Evolutionary conservation across 1,140 invertebrate genomes (phyloP).

Genomic region (Pentalonia nigronervosa): DNA sequence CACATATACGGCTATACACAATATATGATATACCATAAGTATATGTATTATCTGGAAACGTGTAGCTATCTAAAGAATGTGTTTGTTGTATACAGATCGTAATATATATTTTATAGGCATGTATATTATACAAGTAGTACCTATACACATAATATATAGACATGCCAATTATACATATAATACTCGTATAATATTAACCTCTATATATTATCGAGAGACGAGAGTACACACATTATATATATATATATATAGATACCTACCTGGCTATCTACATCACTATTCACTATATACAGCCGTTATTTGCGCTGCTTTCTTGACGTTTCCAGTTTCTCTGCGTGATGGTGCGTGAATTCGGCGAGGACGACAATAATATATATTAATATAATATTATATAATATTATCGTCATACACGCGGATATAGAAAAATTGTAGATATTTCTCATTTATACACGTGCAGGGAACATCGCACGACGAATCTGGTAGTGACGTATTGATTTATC

Average conservation of each 20-base stretch:
- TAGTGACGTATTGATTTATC: not conserved
- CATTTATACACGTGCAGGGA: not conserved
- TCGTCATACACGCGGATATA: not conserved
- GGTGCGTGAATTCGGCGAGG: not conserved
- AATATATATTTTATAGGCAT: not conserved
- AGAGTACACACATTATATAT: not conserved
- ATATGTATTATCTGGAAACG: not conserved
- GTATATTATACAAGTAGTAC: no score
- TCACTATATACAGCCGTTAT: not conserved
- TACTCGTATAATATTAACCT: not conserved
- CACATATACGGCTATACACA: no score
- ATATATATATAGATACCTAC: no score
- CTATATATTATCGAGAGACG: not conserved
- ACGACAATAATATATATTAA: not conserved
- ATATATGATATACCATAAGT: no score
- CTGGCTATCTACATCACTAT: not conserved
- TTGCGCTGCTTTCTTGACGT: not conserved
- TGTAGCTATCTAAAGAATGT: constrained; percentile 8
- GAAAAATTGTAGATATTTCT: not conserved
- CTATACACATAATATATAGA: not conserved
- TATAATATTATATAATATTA: not conserved
- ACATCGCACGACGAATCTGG: not conserved
- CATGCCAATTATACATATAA: not conserved
- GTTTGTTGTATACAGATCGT: not conserved
- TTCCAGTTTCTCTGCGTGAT: not conserved